Conservation (phyloP, 2,888 invertebrate species). For the Platypus cylindrus region DNA sequence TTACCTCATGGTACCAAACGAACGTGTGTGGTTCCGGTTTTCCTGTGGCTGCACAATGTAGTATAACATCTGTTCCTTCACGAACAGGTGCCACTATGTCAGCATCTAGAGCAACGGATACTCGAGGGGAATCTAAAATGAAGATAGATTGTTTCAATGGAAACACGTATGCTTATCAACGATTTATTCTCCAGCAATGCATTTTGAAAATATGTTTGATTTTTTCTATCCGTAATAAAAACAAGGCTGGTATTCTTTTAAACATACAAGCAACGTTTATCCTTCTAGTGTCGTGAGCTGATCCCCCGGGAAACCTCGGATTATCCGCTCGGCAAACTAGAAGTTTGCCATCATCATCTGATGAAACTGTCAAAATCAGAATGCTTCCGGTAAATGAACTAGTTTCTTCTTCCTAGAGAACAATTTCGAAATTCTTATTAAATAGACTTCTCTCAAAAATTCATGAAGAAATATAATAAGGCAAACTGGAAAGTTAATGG, state of each 20-base stretch:
- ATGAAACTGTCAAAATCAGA: conserved; percentile 58
- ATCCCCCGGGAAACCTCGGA: conserved; percentile 72
- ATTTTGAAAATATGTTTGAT: neutral
- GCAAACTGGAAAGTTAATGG: too few relatives aligned
- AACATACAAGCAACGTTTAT: conserved; percentile 78
- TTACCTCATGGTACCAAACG: conserved; percentile 73
- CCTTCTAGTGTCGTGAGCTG: conserved; percentile 62
- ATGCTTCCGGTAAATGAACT: conserved; percentile 61
- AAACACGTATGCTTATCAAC: neutral
- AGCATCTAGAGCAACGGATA: conserved; percentile 51
- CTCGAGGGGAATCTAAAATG: conserved; percentile 60
- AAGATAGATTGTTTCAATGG: too few relatives aligned
- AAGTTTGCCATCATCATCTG: conserved; percentile 71
- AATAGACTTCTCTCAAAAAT: too few relatives aligned
- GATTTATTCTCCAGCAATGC: neutral
- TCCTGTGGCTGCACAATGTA: conserved; percentile 67
- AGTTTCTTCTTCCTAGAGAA: conserved; percentile 44
- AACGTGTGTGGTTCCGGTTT: conserved; percentile 62
- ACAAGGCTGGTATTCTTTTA: conserved; percentile 6
- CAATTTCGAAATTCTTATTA: too few relatives aligned
- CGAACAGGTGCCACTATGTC: conserved; percentile 43
- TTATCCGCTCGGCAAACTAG: conserved; percentile 77
- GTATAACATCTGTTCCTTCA: conserved; percentile 66
- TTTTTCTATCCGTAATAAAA: neutral
- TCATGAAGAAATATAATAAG: too few relatives aligned